Base-by-base conservation (phyloP, 2,797 vertebrate species). In the Pseudochaenichthys georgianus region DNA sequence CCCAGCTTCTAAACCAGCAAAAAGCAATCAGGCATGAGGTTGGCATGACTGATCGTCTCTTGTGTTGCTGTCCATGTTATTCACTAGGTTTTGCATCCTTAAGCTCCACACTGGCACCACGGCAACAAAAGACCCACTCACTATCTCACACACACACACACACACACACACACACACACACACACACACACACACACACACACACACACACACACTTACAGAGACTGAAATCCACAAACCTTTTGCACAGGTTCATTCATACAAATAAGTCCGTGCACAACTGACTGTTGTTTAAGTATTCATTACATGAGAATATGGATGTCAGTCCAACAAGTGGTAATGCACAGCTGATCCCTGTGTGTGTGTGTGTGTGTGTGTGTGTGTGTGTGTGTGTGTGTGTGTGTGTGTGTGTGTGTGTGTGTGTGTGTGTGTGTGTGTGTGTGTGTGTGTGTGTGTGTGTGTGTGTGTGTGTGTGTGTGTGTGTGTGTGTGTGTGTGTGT, bases 1-100 rank as follows among this genome's bases (percentile, higher is more conserved):
- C 41, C 48, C 68, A 23, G 84, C 75, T 70, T 77, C 70, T 31
- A 47, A 69, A 88, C 85, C 74, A 62, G 71, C 59, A 57, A 80
- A 72, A 86, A 73, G 80, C 80, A 81, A 82, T 83, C 78, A 69
- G 82, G 67, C 87, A 73, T 62, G 57, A 81, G 64, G 85, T 80
- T 85, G 83, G 68, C 73, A 66, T 92, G 86, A 84, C 86, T 85
- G 83, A 89, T 89, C 67, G 71, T 82, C 85, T 88, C 78, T 89
- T 83, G 70, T 92, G 83, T 57, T 73, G 88, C 87, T 88, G 88
- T 84, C 86, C 64, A 71, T 87, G 77, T 82, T 64, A 16, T 70
- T 92, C 77, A 84, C 77, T 62, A 34, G 90, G 78, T 89, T 88
- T 75, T 85, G 87, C 83, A 81, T 84, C 78, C 76, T 81, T 82